Evolutionary conservation across 2,113 vertebrate genomes (phyloP), one percentile per base, ranked within the genome.

Genomic region (Alligator sinensis): DNA sequence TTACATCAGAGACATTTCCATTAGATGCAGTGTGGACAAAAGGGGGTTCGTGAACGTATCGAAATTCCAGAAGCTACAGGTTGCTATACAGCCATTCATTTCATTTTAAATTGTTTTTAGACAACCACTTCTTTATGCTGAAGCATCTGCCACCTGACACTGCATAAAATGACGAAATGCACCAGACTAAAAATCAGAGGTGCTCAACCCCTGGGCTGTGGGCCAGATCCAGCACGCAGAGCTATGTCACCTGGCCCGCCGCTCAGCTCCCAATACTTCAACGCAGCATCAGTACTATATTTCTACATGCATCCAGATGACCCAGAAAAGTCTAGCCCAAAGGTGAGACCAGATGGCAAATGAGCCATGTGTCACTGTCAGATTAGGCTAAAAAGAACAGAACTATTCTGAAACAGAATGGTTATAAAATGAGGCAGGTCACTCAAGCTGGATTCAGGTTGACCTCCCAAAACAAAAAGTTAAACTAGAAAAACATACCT

Each of bases 401-500:
- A 12, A 22, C 63, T 9, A 82, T 30, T 21, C 30, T 38, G 24
- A 22, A 22, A 74, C 12, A 74, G 70, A 74, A 47, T 24, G 11
- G 24, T 8, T 38, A 22, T 11, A 74, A 47, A 74, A 34, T 74
- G 24, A 24, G 70, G 47, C 34, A 19, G 6, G 21, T 74, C 58
- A 78, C 92, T 77, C 88, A 68, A 80, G 22, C 38, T 89, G 38
- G 58, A 75, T 86, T 96, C 88, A 89, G 64, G 90, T 87, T 85
- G 90, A 92, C 70, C 64, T 80, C n/a, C 13, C 58, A 22, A 76
- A 92, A 88, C 5, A 16, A 64, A 66, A 94, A n/a, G 5, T 64
- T 5, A 66, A 5, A 59, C 87, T 91, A 84, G 74, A 84, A 94
- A 93, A 34, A 30, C 19, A 72, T 66, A 30, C 22, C 89, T 72